Conservation (phyloP, 2,797 vertebrate species). For the Synanceia verrucosa region DNA sequence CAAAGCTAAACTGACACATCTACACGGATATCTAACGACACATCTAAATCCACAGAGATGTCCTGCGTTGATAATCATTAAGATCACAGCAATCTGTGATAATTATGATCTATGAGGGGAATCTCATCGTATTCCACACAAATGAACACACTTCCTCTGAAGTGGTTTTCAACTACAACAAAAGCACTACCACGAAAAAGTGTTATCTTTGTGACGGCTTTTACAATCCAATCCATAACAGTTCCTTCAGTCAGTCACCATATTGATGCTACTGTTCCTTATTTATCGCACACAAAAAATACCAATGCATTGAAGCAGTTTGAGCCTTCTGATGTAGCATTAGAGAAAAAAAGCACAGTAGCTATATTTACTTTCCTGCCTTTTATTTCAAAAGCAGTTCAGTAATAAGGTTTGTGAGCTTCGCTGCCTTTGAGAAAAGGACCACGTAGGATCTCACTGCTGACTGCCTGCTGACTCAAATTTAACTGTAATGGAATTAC, state of each 20-base stretch:
- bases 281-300: constrained; percentile 17
- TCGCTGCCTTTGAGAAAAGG: constrained; percentile 13
- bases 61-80: constrained; percentile 52
- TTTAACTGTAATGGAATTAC: constrained; percentile 76
- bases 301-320: background rate
- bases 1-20: constrained; percentile 27
- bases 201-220: constrained; percentile 68
- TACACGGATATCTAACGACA: constrained; percentile 25
- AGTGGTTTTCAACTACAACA: constrained; percentile 51
- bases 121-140: constrained; percentile 29
- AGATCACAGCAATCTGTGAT: constrained; percentile 50
- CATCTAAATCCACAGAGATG: constrained; percentile 40
- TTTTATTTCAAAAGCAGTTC: constrained; percentile 12
- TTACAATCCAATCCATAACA: constrained; percentile 20
- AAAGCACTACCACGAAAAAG: constrained; percentile 48
- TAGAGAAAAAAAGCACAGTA: background rate
- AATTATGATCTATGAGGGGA: constrained; percentile 48
- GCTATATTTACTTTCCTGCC: background rate
- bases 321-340: background rate
- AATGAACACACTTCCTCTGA: constrained; percentile 21
- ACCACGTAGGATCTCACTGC: constrained; percentile 37
- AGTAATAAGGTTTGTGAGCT: constrained; percentile 2
- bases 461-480: constrained; percentile 65
- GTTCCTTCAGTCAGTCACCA: constrained; percentile 11
- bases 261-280: constrained; percentile 17